Conservation (phyloP, 2,113 vertebrate species). For the Pelodiscus sinensis region DNA sequence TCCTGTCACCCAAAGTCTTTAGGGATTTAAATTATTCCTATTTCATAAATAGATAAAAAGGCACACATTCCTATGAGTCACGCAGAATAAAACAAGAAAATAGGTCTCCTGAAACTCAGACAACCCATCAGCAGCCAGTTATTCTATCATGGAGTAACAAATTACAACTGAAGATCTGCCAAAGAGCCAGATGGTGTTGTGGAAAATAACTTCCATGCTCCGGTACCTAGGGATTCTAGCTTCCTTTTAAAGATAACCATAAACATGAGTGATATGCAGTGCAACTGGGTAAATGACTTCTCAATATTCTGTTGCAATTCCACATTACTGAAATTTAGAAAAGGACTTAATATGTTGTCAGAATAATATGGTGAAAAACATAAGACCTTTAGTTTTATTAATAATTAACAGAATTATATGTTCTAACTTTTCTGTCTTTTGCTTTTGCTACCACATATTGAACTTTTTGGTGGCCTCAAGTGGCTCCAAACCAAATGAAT, state of each 20-base stretch:
- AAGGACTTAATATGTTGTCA: background rate
- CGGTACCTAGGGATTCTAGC: background rate
- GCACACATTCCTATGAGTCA: background rate
- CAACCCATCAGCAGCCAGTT: background rate
- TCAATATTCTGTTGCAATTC: background rate
- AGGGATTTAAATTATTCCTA: background rate
- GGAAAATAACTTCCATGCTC: background rate
- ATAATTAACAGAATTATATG: background rate
- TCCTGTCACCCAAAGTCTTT: background rate
- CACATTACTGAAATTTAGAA: rapidly evolving
- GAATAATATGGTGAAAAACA: background rate
- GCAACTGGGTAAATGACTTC: background rate
- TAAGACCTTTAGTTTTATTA: background rate
- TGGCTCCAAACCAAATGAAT: background rate
- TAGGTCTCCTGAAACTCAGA: background rate
- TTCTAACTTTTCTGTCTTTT: background rate
- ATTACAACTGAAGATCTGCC: background rate
- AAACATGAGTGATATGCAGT: rapidly evolving
- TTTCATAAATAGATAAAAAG: background rate
- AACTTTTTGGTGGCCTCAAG: background rate
- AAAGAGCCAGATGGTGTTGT: background rate
- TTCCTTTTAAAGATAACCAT: background rate
- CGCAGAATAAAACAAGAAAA: background rate
- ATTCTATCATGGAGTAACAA: background rate
- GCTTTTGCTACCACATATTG: background rate